A percentile compares a stretch with the other conserved stretches of the same genome.
These are phyloP conservation scores for Blera fallax DNA, from an alignment of 2,888 invertebrate genomes.

Conservation along the genomic window DNA sequence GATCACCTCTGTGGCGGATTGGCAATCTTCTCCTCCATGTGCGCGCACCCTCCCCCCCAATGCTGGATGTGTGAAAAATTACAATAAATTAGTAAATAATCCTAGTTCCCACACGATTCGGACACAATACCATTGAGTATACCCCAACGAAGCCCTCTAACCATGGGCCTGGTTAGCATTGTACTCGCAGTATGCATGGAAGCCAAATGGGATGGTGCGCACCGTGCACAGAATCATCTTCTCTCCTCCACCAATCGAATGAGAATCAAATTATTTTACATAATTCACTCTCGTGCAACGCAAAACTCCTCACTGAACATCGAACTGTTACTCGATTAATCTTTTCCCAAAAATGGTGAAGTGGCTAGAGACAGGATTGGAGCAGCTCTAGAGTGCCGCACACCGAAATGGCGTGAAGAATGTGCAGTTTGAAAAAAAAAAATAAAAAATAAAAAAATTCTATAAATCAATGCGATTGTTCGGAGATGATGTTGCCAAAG, in stretches of 20 bases:
- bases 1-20: slow-evolving; percentile 50
- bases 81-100: slow-evolving; percentile 69
- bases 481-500: slow-evolving; percentile 56
- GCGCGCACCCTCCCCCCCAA: slow-evolving; percentile 39
- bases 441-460: too few relatives aligned
- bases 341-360: slow-evolving; percentile 58
- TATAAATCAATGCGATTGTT: slow-evolving; percentile 64
- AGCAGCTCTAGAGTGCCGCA: neutral
- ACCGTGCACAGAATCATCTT: slow-evolving; percentile 9
- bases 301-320: neutral
- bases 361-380: slow-evolving; percentile 43
- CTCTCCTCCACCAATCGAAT: slow-evolving; percentile 47
- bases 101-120: slow-evolving; percentile 69
- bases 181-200: slow-evolving; percentile 13
- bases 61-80: slow-evolving; percentile 68
- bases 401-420: slow-evolving; percentile 54
- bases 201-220: slow-evolving; percentile 16
- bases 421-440: too few relatives aligned
- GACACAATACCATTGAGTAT: slow-evolving; percentile 15
- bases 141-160: slow-evolving; percentile 16
- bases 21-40: slow-evolving; percentile 53
- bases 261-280: slow-evolving; percentile 71
- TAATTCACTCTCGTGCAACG: slow-evolving; percentile 58
- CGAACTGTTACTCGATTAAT: slow-evolving; percentile 55
- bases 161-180: slow-evolving; percentile 39